Evolutionary conservation across 2,797 vertebrate species (phyloP), one percentile per base, ranked within the genome.

Genomic region (Cyclura pinguis): DNA sequence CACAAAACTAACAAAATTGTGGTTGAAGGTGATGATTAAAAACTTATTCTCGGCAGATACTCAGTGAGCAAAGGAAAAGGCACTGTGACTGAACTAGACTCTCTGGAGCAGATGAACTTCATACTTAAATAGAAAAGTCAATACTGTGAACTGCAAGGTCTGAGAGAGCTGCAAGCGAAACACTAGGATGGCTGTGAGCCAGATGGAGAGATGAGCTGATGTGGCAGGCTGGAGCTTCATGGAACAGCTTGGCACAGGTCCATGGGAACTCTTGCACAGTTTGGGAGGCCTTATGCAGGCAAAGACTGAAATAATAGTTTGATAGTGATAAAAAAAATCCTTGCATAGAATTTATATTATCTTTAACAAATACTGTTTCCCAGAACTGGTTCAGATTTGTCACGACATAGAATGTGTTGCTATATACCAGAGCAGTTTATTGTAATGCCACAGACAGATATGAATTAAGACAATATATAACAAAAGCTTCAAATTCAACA

Each of bases 161-260:
- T 87, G 62, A 84, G 80, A 76, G 80, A 83, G 35, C 32, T 84
- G 73, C 86, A 88, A 42, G 69, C 22, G 29, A 84, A 84, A 77
- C 62, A 47, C 73, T 24, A 10, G 29, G 35, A 88, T 87, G 90
- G 90, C 86, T 84, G 50, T 42, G 74, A 72, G 90, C 90, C 90
- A 91, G 80, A 87, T 42, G 73, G 90, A 91, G 90, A 87, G 90
- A 91, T 87, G 86, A 91, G 86, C 86, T 88, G 90, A 91, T 91
- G 90, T 91, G 86, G 90, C 90, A 91, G 90, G 80, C 80, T 88
- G 50, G 50, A 77, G 74, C 50, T 84, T 81, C 90, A 57, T 78
- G 62, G 90, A 87, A 59, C 73, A 57, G 35, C 47, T 67, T 91
- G 90, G 90, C 90, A 52, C 62, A 84, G 50, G 29, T 80, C 73